Evolutionary conservation across 1,140 invertebrate genomes (phyloP), one percentile per base, ranked within the genome.

Genomic region (Rhyzopertha dominica): DNA sequence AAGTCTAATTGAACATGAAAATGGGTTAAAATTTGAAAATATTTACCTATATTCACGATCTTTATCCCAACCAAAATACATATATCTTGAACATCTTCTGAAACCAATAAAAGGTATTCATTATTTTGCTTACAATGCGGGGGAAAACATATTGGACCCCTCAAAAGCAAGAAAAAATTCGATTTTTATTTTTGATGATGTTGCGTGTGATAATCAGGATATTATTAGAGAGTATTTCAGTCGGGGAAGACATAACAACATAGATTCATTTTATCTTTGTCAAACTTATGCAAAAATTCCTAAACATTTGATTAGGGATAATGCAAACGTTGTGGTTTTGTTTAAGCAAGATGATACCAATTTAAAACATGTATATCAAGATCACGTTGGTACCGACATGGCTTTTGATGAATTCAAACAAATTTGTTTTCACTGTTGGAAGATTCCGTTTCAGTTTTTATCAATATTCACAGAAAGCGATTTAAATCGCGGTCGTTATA

Each of bases 321-420:
- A 68, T 62, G 49, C 54, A 23, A 68, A 70, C 57, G 46, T 68
- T 16, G 19, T 68, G 10, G 43, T 66, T 16, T 10, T 69, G 12
- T 70, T 70, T 56, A 62, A 62, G 51, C 68, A 70, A 58, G 68
- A 70, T 61, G 59, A 64, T 32, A 48, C 53, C 5, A 71, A 71
- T 61, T 53, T 70, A 22, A 61, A 61, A 49, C 68, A 71, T 56
- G 58, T 69, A 28, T 69, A 63, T 43, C 47, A 62, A 19, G 63
- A 71, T 48, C 62, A 70, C 56, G 56, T 69, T 4, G 30, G 36
- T 19, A 57, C 58, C 5, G 63, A 71, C 49, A 64, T 72, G 49
- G 25, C 34, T 2, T 69, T 49, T 57, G 34, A 54, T 25, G 10
- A 58, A 43, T 68, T 68, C 25, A 40, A 38, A 16, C 5, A 38